These are phyloP conservation scores for Bombus haemorrhoidalis DNA, from an alignment of 1,140 invertebrate species.

Conservation along the genomic window DNA sequence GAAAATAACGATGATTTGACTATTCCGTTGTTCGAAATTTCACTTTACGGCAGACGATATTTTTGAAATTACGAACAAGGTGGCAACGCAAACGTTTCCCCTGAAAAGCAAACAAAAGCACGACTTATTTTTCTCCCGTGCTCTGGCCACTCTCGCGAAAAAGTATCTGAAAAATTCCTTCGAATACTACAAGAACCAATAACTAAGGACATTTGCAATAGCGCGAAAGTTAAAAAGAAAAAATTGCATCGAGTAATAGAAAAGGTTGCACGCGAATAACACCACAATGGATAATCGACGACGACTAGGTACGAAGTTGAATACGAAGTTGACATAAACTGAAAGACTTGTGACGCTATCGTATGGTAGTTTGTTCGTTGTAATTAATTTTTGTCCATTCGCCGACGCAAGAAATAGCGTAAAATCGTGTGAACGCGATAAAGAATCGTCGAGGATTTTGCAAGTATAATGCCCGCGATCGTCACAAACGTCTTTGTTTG, in stretches of 20 bases:
- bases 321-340: not conserved
- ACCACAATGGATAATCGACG: too few relatives aligned
- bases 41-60: too few relatives aligned
- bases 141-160: too few relatives aligned
- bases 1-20: too few relatives aligned
- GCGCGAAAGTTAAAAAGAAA: not conserved
- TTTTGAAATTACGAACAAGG: too few relatives aligned
- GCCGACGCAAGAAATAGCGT: not conserved
- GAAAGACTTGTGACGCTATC: not conserved
- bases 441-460: slow-evolving; percentile 8
- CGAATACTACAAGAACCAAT: not conserved
- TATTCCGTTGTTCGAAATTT: too few relatives aligned
- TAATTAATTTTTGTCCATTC: not conserved
- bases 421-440: not conserved
- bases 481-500: not conserved
- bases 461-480: slow-evolving; percentile 17
- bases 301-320: too few relatives aligned
- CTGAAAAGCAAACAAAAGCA: too few relatives aligned
- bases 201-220: not conserved
- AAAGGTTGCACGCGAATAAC: not conserved
- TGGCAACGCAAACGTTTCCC: too few relatives aligned
- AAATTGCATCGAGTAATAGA: not conserved
- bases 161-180: not conserved
- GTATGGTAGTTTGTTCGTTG: not conserved
- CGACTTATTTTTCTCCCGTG: too few relatives aligned